Evolutionary conservation across 2,888 invertebrate species (phyloP).

Genomic region (Dryocosmus kuriphilus): DNA sequence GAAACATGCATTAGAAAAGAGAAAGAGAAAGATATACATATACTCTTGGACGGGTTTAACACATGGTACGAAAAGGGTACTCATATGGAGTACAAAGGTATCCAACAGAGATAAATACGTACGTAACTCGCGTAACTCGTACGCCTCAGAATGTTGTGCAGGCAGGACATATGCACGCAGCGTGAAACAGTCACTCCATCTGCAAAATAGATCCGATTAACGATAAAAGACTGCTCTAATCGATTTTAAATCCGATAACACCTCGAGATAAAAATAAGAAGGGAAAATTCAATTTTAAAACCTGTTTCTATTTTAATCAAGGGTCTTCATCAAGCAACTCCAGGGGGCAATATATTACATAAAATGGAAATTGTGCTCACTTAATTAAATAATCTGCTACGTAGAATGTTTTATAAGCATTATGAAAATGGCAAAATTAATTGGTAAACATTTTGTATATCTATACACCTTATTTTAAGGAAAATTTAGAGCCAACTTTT

Average conservation of each 20-base stretch:
- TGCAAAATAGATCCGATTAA: conserved; percentile 62
- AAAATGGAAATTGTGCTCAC: no score
- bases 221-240: conserved; percentile 61
- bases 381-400: no score
- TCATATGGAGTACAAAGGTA: conserved; percentile 71
- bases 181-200: conserved; percentile 60
- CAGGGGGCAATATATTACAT: neutral
- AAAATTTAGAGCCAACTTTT: no score
- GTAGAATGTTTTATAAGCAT: no score
- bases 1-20: conserved; percentile 34
- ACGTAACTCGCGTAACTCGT: conserved; percentile 68
- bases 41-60: conserved; percentile 59
- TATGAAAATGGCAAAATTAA: no score
- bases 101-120: conserved; percentile 77
- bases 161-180: conserved; percentile 60
- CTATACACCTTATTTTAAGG: no score
- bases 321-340: neutral
- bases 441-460: no score
- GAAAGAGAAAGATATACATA: no score
- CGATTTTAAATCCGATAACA: conserved; percentile 61
- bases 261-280: conserved; percentile 51
- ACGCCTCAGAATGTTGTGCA: conserved; percentile 60
- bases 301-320: conserved; percentile 16
- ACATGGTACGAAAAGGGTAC: conserved; percentile 75
- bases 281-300: conserved; percentile 14